A percentile compares a stretch with the other conserved stretches of the same genome.
Evolutionary conservation across 2,888 invertebrate genomes (phyloP).

Genomic region (Nephrotoma guestfalica): DNA sequence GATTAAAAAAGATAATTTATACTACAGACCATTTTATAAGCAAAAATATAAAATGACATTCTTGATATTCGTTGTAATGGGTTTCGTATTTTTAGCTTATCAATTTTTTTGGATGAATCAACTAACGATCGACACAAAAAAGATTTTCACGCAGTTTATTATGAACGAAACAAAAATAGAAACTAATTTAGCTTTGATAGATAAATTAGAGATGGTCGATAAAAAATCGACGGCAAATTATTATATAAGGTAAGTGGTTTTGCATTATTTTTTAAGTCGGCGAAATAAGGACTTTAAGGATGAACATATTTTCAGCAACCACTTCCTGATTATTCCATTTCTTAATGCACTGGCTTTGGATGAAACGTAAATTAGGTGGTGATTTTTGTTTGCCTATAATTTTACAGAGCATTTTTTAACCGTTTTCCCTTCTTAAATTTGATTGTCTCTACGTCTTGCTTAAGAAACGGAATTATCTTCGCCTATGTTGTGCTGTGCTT

Average conservation of each 20-base stretch:
- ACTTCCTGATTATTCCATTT: too few relatives aligned
- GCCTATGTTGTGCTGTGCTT: too few relatives aligned
- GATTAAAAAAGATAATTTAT: slow-evolving; percentile 31
- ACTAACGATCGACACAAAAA: slow-evolving; percentile 23
- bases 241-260: background rate
- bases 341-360: too few relatives aligned
- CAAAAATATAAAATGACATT: slow-evolving; percentile 32
- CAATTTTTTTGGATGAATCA: slow-evolving; percentile 33
- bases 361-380: too few relatives aligned
- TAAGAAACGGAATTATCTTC: too few relatives aligned
- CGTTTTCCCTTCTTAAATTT: too few relatives aligned
- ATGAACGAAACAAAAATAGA: background rate
- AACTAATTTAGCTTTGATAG: background rate
- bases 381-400: too few relatives aligned
- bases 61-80: slow-evolving; percentile 27
- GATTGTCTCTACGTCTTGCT: too few relatives aligned
- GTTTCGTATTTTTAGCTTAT: slow-evolving; percentile 27
- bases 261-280: background rate
- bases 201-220: background rate
- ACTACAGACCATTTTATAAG: slow-evolving; percentile 32
- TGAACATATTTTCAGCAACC: background rate
- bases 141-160: slow-evolving; percentile 8
- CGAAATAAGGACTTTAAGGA: background rate
- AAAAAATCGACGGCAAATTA: background rate
- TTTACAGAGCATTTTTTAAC: too few relatives aligned